Evolutionary conservation across 2,797 vertebrate species (phyloP).

Genomic region (Phrynocephalus vlangalii): DNA sequence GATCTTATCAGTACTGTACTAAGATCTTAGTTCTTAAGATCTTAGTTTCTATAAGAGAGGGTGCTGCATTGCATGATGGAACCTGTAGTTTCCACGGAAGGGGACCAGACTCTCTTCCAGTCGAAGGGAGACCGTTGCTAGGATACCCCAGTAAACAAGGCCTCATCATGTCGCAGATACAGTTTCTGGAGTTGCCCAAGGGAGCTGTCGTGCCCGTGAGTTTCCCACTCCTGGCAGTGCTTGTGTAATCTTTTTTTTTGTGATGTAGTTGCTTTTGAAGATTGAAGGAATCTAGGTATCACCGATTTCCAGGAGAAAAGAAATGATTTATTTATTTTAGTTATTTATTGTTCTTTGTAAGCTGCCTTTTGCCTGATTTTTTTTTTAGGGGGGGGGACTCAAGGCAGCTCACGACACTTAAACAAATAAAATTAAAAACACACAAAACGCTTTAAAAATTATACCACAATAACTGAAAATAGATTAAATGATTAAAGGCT

Average conservation of each 20-base stretch:
- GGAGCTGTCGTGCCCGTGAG: slow-evolving; percentile 8
- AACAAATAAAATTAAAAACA: too few species aligned
- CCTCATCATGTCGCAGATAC: background rate
- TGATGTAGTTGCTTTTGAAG: background rate
- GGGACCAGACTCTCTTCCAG: background rate
- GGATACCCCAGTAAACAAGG: background rate
- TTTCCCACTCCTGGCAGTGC: background rate
- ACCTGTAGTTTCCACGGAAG: background rate
- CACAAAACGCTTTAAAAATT: too few species aligned
- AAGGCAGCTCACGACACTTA: too few species aligned
- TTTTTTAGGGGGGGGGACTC: background rate
- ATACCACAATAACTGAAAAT: too few species aligned
- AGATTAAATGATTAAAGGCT: too few species aligned
- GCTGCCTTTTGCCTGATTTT: too few species aligned
- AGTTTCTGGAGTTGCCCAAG: background rate
- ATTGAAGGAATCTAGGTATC: background rate
- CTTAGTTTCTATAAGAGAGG: background rate
- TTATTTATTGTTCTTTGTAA: too few species aligned
- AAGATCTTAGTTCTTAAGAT: too few species aligned
- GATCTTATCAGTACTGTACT: too few species aligned
- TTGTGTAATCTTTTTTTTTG: too few species aligned
- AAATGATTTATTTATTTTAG: too few species aligned
- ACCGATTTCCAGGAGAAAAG: background rate
- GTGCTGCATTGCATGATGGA: background rate
- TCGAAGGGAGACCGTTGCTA: background rate